A percentile compares a stretch with the other conserved stretches of the same genome.
Conservation (phyloP, 2,113 vertebrate genomes). For the Leptobrachium ailaonicum region DNA sequence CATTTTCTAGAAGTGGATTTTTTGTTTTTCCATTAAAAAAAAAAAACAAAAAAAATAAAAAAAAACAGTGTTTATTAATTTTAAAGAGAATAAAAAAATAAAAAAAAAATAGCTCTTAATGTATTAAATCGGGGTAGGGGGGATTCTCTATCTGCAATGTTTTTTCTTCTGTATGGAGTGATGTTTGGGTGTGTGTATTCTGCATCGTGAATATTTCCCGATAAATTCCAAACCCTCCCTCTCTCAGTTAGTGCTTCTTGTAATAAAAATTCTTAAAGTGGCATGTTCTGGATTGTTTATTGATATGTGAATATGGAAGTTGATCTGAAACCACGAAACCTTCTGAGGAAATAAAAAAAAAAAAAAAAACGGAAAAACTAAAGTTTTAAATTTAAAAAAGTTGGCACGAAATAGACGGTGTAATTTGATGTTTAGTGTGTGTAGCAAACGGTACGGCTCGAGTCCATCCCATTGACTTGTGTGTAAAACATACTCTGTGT, state of each 20-base stretch:
- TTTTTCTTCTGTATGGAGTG: slow-evolving; percentile 70
- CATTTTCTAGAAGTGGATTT: slow-evolving; percentile 35
- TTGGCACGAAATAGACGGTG: slow-evolving; percentile 81
- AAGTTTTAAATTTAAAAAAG: slow-evolving; percentile 55
- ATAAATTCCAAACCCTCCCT: slow-evolving; percentile 59
- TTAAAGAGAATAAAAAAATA: background rate
- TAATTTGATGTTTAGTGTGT: slow-evolving; percentile 76
- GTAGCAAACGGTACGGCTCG: slow-evolving; percentile 70
- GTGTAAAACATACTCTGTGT: slow-evolving; percentile 79
- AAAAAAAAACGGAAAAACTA: slow-evolving; percentile 58
- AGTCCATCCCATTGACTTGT: slow-evolving; percentile 77
- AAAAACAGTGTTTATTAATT: slow-evolving; percentile 69
- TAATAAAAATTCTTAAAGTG: slow-evolving; percentile 77
- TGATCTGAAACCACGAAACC: slow-evolving; percentile 78
- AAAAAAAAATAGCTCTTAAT: slow-evolving; percentile 61
- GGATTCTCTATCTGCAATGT: slow-evolving; percentile 66
- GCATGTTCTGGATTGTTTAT: slow-evolving; percentile 83
- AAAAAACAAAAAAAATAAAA: slow-evolving; percentile 60
- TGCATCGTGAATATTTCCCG: slow-evolving; percentile 67
- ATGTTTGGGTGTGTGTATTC: slow-evolving; percentile 73
- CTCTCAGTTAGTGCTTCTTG: slow-evolving; percentile 77
- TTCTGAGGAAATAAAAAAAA: background rate
- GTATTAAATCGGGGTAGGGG: slow-evolving; percentile 39
- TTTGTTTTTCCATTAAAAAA: slow-evolving; percentile 58
- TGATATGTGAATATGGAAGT: slow-evolving; percentile 78